Percentiles rank a stretch among this genome's conserved stretches.
phyloP scores from a whole-genome alignment of 2,113 vertebrate genomes.

The Ammodramus savannarum region DNA sequence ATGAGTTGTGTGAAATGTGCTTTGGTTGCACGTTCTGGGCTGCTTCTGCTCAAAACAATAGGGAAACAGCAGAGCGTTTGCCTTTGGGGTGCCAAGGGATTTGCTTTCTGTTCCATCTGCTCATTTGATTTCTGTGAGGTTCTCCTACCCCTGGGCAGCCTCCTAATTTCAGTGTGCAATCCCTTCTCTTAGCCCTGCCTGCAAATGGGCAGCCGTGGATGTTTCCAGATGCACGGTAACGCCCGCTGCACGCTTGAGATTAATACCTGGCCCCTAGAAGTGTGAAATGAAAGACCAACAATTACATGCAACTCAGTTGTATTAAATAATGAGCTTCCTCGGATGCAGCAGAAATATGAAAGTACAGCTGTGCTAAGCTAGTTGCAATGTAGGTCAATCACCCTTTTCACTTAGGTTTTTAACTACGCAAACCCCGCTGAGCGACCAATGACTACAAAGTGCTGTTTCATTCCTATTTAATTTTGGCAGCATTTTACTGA shows the following conservation, averaged over 20 bases:
- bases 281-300: constrained; percentile 53
- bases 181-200: background rate
- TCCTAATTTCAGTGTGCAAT: background rate
- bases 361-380: constrained; percentile 70
- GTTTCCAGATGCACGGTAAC: background rate
- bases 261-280: constrained; percentile 50
- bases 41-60: constrained; percentile 5
- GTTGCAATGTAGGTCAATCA: constrained; percentile 74
- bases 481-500: constrained; percentile 72
- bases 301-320: constrained; percentile 64
- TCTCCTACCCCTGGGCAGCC: background rate
- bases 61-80: background rate
- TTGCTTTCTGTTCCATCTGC: constrained; percentile 27
- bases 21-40: background rate
- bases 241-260: background rate
- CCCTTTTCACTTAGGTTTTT: constrained; percentile 74
- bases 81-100: constrained; percentile 23
- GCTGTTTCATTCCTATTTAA: constrained; percentile 73
- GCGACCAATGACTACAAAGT: constrained; percentile 74
- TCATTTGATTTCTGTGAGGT: constrained; percentile 28
- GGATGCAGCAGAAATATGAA: constrained; percentile 61
- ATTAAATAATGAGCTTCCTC: constrained; percentile 74
- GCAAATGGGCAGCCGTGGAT: background rate
- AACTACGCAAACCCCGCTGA: constrained; percentile 71
- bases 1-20: constrained; percentile 13